phyloP scores from a whole-genome alignment of 2,888 invertebrate species.

The Cephus nigrinus region DNA sequence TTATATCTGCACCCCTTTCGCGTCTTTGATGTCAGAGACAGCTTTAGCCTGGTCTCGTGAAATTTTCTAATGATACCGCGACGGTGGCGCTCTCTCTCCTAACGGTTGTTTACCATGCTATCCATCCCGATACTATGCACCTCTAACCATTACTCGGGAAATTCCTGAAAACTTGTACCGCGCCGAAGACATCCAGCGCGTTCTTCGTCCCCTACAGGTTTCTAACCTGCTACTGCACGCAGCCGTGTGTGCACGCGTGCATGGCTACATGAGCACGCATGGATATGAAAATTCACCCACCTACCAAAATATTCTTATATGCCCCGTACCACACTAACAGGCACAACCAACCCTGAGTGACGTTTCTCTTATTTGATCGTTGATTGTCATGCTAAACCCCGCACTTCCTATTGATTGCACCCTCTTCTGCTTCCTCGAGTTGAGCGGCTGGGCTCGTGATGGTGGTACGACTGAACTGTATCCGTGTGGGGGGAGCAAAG shows the following conservation, averaged over 20 bases:
- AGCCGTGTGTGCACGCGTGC: not conserved
- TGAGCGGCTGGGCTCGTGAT: not conserved
- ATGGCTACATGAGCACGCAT: not conserved
- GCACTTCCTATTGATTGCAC: constrained; percentile 53
- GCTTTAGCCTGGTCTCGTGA: not conserved
- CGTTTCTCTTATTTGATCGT: constrained; percentile 57
- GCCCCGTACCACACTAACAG: no score
- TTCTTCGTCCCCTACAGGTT: not conserved
- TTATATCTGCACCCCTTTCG: not conserved
- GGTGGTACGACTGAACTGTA: not conserved
- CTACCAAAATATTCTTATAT: not conserved
- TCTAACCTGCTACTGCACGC: not conserved
- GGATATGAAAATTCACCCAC: not conserved
- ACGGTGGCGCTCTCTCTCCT: not conserved
- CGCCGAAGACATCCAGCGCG: not conserved
- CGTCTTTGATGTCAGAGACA: not conserved
- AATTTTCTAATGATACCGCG: not conserved
- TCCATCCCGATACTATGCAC: not conserved
- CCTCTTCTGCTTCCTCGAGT: constrained; percentile 26
- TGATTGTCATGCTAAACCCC: constrained; percentile 61
- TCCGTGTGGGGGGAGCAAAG: not conserved
- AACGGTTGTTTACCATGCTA: not conserved
- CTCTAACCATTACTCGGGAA: not conserved
- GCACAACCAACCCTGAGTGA: constrained; percentile 38
- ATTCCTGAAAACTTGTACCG: not conserved